Base-by-base conservation (phyloP, 1,140 invertebrate genomes). In the Tenebrio molitor region DNA sequence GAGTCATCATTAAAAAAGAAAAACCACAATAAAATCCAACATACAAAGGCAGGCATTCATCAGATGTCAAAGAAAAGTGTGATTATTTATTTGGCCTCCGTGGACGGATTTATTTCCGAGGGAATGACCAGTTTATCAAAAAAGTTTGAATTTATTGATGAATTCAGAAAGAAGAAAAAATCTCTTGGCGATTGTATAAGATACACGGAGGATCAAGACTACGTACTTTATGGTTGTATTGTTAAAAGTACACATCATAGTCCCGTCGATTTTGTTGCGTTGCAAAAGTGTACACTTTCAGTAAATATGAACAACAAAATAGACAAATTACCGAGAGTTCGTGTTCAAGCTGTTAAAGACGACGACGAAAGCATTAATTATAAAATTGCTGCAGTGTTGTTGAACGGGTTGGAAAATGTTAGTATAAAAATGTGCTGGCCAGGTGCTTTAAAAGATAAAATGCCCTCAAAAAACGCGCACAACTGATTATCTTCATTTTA, bases 1-100 rank as follows among this genome's bases (percentile, higher is more conserved):
- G 88, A 86, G 75, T 84, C 84, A 74, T 85, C 83, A n/a, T 15
- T 70, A 50, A n/a, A 50, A 50, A 7, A 23, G 6, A 21, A 50
- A 50, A 39, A 39, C 36, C 17, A 10, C 15, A 39, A 39, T n/a
- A 39, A 39, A 39, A 0, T 4, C 12, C 7, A 14, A 25, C 23
- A 58, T 25, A 3, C 15, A 23, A 58, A 14, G 14, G n/a, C 50
- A 1, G 19, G 21, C 3, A 10, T 58, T 5, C 50, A 58, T 10
- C 50, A 58, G 7, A 58, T 58, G 21, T 29, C 25, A 29, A 25
- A 25, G 21, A 58, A 29, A 3, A 58, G 21, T 29, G 14, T 58
- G 3, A 58, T 58, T 14, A 6, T 58, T n/a, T 58, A 58, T 15
- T 14, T 58, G 23, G 23, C 50, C 8, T 58, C 50, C n/a, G 12